Evolutionary conservation across 35 echinoderm and acorn worm genomes (phyloP).

Genomic region (Holothuria glaberrima): DNA sequence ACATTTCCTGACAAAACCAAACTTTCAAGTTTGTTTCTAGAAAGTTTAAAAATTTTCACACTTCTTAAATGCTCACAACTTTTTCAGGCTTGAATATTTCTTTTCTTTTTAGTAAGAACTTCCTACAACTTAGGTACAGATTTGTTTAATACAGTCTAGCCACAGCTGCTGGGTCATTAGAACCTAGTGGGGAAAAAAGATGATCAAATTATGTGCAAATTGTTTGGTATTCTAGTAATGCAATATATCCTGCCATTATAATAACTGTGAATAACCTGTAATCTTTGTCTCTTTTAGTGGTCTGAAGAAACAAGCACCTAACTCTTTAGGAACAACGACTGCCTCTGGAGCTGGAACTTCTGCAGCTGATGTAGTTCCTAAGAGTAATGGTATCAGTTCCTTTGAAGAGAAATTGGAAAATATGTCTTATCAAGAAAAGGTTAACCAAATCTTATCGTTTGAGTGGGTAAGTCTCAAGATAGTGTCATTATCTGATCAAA

Average conservation of each 20-base stretch:
- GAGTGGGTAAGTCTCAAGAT: constrained; percentile 83
- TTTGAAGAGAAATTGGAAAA: constrained; percentile 45
- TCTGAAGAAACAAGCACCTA: constrained; percentile 5
- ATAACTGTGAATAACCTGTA: not conserved
- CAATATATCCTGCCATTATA: not conserved
- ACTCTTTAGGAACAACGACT: constrained; percentile 10
- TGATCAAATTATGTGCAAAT: no score
- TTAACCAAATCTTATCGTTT: constrained; percentile 95
- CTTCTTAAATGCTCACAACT: no score
- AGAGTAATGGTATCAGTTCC: constrained; percentile 24
- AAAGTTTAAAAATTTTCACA: no score
- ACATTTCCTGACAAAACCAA: no score
- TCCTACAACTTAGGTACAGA: no score
- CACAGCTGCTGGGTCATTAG: not conserved
- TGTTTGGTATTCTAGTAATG: not conserved
- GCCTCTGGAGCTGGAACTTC: not conserved
- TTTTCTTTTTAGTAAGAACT: no score
- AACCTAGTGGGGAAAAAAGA: no score
- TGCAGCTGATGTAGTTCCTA: not conserved
- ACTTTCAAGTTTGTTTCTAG: no score
- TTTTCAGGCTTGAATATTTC: no score
- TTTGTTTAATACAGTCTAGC: not conserved
- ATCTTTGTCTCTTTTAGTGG: constrained; percentile 14
- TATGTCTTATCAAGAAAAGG: constrained; percentile 83
- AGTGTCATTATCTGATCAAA: not conserved